Evolutionary conservation across 2,113 vertebrate species (phyloP).

Genomic region (Nesoenas mayeri): DNA sequence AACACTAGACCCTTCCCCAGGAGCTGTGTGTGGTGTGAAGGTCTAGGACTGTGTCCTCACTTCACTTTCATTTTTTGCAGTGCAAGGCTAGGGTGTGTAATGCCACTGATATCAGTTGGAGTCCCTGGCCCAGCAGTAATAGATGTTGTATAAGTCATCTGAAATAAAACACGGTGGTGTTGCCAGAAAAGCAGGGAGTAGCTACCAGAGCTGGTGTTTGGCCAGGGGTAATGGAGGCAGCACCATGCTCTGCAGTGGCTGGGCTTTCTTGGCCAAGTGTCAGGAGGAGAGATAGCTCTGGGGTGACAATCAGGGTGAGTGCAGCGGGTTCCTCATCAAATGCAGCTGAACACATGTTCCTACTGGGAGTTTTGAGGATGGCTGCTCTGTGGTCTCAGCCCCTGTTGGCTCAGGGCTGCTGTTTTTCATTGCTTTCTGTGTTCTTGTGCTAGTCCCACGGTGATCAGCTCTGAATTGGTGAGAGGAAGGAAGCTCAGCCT

Average conservation of each 20-base stretch:
- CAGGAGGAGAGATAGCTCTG: not conserved
- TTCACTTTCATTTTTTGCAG: rapidly evolving
- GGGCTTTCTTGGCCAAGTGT: not conserved
- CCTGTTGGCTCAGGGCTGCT: not conserved
- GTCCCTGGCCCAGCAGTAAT: not conserved
- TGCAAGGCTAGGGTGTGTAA: not conserved
- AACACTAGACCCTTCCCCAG: too few relatives aligned
- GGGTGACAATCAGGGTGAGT: rapidly evolving
- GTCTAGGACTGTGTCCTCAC: rapidly evolving
- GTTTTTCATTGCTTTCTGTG: not conserved
- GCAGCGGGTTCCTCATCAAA: too few relatives aligned
- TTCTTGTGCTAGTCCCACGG: rapidly evolving
- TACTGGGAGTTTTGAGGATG: not conserved
- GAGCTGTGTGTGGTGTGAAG: rapidly evolving
- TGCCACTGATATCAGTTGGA: not conserved
- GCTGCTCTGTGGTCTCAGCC: not conserved
- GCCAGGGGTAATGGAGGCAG: not conserved
- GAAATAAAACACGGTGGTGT: rapidly evolving
- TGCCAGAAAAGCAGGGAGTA: not conserved
- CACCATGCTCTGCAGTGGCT: rapidly evolving
- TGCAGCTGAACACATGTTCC: rapidly evolving
- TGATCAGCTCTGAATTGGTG: rapidly evolving
- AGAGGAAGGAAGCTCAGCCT: not conserved
- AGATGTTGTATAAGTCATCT: rapidly evolving
- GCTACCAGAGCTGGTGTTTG: rapidly evolving